Conservation (phyloP, 2,888 invertebrate species). For the Malacosoma neustria region DNA sequence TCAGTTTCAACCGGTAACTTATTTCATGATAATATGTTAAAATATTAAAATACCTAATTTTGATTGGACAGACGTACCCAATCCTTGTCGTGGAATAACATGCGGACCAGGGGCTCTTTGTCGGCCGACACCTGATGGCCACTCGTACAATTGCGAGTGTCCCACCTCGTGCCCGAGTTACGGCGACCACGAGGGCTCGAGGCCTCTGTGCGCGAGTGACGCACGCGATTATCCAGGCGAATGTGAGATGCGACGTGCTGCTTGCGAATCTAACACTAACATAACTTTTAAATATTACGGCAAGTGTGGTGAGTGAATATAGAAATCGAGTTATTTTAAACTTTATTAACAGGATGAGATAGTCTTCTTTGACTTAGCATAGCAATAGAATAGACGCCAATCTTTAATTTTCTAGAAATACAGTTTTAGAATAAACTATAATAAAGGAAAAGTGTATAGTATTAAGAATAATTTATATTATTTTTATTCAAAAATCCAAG, state of each 20-base stretch:
- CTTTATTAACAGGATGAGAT: too few relatives aligned
- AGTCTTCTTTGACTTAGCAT: too few relatives aligned
- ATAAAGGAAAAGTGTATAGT: too few relatives aligned
- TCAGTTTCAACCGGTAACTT: too few relatives aligned
- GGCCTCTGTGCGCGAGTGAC: slow-evolving; percentile 89
- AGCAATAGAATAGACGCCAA: too few relatives aligned
- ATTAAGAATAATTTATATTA: too few relatives aligned
- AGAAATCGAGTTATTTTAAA: too few relatives aligned
- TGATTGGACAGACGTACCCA: slow-evolving; percentile 64
- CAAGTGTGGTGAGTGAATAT: slow-evolving; percentile 87
- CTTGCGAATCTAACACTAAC: slow-evolving; percentile 83
- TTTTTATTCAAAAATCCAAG: too few relatives aligned
- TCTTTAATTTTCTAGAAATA: too few relatives aligned
- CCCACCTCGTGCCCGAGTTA: slow-evolving; percentile 85
- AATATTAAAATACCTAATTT: neutral
- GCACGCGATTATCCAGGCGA: slow-evolving; percentile 89
- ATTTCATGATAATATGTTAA: too few relatives aligned
- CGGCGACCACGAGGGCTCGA: slow-evolving; percentile 87
- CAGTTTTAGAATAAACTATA: too few relatives aligned
- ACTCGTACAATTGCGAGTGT: slow-evolving; percentile 84
- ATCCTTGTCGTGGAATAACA: slow-evolving; percentile 84
- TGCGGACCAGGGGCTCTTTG: slow-evolving; percentile 90
- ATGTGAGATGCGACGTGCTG: slow-evolving; percentile 87
- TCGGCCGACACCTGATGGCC: slow-evolving; percentile 79
- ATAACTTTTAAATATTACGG: slow-evolving; percentile 89